Evolutionary conservation across 2,888 invertebrate species (phyloP).

Genomic region (Linyphia triangularis): DNA sequence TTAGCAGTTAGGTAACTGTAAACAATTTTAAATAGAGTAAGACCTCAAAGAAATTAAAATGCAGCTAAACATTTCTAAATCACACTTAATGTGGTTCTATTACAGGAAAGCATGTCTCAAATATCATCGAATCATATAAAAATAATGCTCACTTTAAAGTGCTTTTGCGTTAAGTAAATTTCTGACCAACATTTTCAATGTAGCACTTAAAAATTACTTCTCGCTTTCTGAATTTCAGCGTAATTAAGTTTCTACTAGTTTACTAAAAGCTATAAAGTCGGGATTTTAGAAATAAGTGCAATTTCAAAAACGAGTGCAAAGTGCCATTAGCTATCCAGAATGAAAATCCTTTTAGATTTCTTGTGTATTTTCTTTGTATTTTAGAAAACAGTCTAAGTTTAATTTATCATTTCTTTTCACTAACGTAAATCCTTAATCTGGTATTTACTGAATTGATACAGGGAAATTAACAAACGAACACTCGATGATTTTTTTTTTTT

Average conservation of each 20-base stretch:
- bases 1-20: not conserved
- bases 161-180: not conserved
- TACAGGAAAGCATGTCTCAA: not conserved
- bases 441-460: not conserved
- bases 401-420: not conserved
- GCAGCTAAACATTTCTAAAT: not conserved
- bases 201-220: not conserved
- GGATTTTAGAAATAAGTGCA: not conserved
- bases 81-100: not conserved
- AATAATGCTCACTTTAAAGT: not conserved
- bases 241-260: not conserved
- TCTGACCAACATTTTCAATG: not conserved
- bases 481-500: not conserved
- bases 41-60: not conserved
- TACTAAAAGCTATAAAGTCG: not conserved
- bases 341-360: not conserved
- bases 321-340: not conserved
- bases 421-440: not conserved
- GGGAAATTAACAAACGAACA: not conserved
- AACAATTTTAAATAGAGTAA: not conserved
- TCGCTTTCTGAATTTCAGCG: not conserved
- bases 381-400: not conserved
- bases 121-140: not conserved
- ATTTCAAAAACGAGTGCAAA: not conserved
- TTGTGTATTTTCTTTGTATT: too few species aligned